Percentiles rank a stretch among this genome's conserved stretches.
Evolutionary conservation across 2,888 invertebrate species (phyloP).

Genomic region (Galerucella pusilla): DNA sequence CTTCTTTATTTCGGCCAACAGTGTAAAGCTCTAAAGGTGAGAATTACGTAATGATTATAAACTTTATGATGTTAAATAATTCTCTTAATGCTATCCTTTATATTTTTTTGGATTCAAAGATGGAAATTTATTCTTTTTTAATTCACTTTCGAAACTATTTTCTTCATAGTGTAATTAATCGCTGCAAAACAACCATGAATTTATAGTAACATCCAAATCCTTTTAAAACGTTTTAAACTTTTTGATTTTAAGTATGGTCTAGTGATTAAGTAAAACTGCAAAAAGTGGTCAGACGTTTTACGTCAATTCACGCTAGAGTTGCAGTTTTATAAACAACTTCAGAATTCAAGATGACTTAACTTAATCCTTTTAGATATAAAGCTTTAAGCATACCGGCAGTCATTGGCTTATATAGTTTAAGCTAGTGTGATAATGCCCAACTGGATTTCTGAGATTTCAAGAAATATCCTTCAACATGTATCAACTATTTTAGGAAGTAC

Average conservation of each 20-base stretch:
- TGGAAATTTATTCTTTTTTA: no score
- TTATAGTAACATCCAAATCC: background rate
- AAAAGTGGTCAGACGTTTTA: conserved; percentile 15
- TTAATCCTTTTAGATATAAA: conserved; percentile 9
- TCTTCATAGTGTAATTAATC: background rate
- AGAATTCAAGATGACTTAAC: background rate
- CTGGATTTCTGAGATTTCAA: no score
- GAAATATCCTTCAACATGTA: no score
- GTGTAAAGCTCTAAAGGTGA: no score
- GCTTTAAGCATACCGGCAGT: background rate
- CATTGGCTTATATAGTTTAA: conserved; percentile 3
- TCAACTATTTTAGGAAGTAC: no score
- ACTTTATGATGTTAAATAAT: no score
- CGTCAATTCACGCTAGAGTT: background rate
- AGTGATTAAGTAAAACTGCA: conserved; percentile 3
- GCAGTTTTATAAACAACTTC: conserved; percentile 8
- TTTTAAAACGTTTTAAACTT: conserved; percentile 6
- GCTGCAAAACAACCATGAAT: background rate
- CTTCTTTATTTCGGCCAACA: no score
- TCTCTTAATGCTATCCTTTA: no score
- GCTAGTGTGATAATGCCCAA: conserved; percentile 4
- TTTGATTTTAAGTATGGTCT: conserved; percentile 7
- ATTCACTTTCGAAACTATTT: background rate
- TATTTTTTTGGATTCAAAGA: no score
- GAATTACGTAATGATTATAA: no score